Conservation (phyloP, 2,797 vertebrate species). For the Anomalospiza imberbis region DNA sequence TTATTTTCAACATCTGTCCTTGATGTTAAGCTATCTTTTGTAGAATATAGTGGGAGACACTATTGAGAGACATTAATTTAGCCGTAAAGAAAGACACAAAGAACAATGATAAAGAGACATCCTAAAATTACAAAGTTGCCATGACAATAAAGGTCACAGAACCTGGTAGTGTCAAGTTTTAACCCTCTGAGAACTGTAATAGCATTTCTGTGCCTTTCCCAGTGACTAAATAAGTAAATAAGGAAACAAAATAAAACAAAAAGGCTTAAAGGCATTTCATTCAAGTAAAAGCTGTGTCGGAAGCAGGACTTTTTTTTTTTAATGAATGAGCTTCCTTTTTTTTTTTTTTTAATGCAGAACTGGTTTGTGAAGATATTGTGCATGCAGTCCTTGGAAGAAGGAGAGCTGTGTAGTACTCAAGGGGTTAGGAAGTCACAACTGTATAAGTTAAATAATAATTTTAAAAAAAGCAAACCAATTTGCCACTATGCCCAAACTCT, state of each 20-base stretch:
- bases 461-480: constrained; percentile 51
- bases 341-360: constrained; percentile 54
- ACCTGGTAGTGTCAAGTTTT: constrained; percentile 78
- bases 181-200: constrained; percentile 90
- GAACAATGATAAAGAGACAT: constrained; percentile 78
- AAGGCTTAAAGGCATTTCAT: constrained; percentile 75
- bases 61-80: constrained; percentile 80
- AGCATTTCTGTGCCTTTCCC: constrained; percentile 89
- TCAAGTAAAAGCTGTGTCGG: constrained; percentile 73
- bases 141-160: constrained; percentile 82
- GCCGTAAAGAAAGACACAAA: constrained; percentile 80
- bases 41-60: constrained; percentile 81
- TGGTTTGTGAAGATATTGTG: constrained; percentile 71
- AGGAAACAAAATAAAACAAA: constrained; percentile 24
- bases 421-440: constrained; percentile 70
- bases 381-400: constrained; percentile 72
- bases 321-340: constrained; percentile 57
- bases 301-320: constrained; percentile 70
- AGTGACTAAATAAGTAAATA: constrained; percentile 51
- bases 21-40: constrained; percentile 83
- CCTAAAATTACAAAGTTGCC: constrained; percentile 81
- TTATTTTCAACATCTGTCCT: constrained; percentile 94
- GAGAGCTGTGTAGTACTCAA: constrained; percentile 70
- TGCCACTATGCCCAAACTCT: constrained; percentile 74
- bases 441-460: constrained; percentile 45